These are phyloP conservation scores for Campopleginae sp. DNA, from an alignment of 2,888 invertebrate genomes.

Conservation along the genomic window DNA sequence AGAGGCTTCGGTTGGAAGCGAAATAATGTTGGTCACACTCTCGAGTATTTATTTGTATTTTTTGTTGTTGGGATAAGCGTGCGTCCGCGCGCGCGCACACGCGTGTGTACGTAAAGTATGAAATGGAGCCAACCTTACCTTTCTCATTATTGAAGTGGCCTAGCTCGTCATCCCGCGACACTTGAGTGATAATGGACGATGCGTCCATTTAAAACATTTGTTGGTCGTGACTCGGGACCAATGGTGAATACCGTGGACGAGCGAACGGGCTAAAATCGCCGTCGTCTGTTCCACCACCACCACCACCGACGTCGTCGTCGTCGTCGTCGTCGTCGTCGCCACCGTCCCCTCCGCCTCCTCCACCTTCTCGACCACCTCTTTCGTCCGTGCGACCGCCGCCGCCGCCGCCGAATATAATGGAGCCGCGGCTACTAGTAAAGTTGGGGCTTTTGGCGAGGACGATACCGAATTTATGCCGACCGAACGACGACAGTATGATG, in stretches of 20 bases:
- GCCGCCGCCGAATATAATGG: slow-evolving; percentile 55
- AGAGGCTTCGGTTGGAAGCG: background rate
- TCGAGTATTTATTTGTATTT: slow-evolving; percentile 17
- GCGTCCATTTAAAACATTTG: slow-evolving; percentile 96
- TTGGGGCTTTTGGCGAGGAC: slow-evolving; percentile 57
- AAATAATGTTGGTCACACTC: slow-evolving; percentile 29
- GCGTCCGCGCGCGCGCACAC: no score
- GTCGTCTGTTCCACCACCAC: slow-evolving; percentile 57
- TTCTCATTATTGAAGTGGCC: slow-evolving; percentile 95
- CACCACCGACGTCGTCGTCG: slow-evolving; percentile 48
- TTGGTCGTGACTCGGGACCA: slow-evolving; percentile 81
- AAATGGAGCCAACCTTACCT: slow-evolving; percentile 86
- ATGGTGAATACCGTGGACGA: slow-evolving; percentile 80
- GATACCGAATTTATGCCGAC: slow-evolving; percentile 49
- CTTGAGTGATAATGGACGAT: slow-evolving; percentile 99
- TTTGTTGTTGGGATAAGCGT: background rate
- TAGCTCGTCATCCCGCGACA: slow-evolving; percentile 98
- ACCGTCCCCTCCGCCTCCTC: slow-evolving; percentile 52
- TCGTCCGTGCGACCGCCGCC: slow-evolving; percentile 42
- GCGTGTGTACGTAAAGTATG: background rate
- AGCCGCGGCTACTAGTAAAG: slow-evolving; percentile 39
- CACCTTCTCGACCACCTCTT: slow-evolving; percentile 52
- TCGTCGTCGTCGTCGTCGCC: slow-evolving; percentile 57
- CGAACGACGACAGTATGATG: slow-evolving; percentile 61
- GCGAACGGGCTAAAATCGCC: slow-evolving; percentile 70